Evolutionary conservation across 2,888 invertebrate genomes (phyloP), one percentile per base, ranked within the genome.

Genomic region (Aphidoletes aphidimyza): DNA sequence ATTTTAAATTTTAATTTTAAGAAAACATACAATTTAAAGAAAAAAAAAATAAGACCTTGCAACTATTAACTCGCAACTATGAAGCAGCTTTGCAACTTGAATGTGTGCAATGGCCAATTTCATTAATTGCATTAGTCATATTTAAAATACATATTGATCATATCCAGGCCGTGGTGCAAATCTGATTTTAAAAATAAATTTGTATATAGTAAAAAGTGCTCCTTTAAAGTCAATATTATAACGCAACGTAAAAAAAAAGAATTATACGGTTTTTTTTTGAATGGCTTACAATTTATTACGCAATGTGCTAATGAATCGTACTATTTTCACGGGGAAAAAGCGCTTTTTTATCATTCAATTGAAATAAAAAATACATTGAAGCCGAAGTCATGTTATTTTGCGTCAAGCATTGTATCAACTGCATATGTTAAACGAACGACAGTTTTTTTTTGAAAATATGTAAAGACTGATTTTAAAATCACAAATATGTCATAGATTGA

Each of bases 131-230:
- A 19, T 49, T 17, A 3, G 3, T 49, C 49, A 54, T 54, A 22
- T 22, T 22, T 54, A 54, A 54, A 22, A 54, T 54, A 54, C 26
- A 54, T 54, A 54, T 22, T 54, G 1, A 42, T 54, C 19, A 49
- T 49, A 17, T 49, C 19, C 17, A 49, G 49, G 49, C 49, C 49
- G 17, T 49, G 49, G 26, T 54, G 54, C 54, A 26, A 22, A 11
- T 54, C 22, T 54, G 26, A 54, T 69, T 42, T 42, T 69, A 30
- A 69, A 69, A 69, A 14, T 69, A 30, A 69, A 14, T 69, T 69
- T 69, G 34, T 69, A 69, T 69, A 69, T 54, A 54, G 54, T 54
- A 54, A 54, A 54, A 54, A 54, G 54, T 54, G 54, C 54, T 54
- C 54, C 5, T 69, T 54, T 54, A 54, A 54, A 54, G n/a, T 22